Evolutionary conservation across 2,797 vertebrate genomes (phyloP), one percentile per base, ranked within the genome.

Genomic region (Sebastolobus altivelis): DNA sequence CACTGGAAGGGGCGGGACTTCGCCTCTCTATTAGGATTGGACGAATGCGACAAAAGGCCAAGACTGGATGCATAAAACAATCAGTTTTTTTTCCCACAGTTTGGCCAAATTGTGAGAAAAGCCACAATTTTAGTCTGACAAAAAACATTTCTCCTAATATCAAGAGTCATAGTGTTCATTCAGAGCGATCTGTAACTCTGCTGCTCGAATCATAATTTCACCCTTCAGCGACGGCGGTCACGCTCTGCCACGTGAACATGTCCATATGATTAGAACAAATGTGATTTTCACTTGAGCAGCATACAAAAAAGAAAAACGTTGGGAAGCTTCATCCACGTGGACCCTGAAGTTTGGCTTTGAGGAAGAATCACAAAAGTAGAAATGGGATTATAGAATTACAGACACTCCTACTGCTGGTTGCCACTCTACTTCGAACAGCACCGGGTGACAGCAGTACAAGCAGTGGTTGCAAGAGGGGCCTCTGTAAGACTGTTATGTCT

Each of bases 291-390:
- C 38, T 72, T 75, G 16, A 68, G 70, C 12, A 60, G 75, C 5
- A 8, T 67, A 80, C 29, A 74, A 77, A 81, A 85, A 86, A 61
- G 37, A 22, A 56, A 59, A 59, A 59, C 9, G 7, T 29, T 16
- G 22, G 20, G 85, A 81, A 75, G 78, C 75, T 83, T 82, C 4
- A 65, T 76, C 58, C 33, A 10, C 43, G 67, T 89, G 81, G 82
- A 86, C 85, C 91, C 86, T 90, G 76, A 83, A 60, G 71, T 85
- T 87, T 86, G 77, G 72, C 80, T 87, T 77, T 62, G 63, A 83
- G 72, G 61, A 89, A 81, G 75, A 56, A 71, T 75, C 75, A 56
- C 49, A 72, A 56, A 67, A 66, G 52, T 29, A 80, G 49, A 75
- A 74, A 61, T 18, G 72, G 35, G n/a, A 55, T 58, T 13, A 54